Percentiles rank a stretch among this genome's conserved stretches.
These are phyloP conservation scores for Acrobasis consociella DNA, from an alignment of 2,888 invertebrate species.

Conservation along the genomic window DNA sequence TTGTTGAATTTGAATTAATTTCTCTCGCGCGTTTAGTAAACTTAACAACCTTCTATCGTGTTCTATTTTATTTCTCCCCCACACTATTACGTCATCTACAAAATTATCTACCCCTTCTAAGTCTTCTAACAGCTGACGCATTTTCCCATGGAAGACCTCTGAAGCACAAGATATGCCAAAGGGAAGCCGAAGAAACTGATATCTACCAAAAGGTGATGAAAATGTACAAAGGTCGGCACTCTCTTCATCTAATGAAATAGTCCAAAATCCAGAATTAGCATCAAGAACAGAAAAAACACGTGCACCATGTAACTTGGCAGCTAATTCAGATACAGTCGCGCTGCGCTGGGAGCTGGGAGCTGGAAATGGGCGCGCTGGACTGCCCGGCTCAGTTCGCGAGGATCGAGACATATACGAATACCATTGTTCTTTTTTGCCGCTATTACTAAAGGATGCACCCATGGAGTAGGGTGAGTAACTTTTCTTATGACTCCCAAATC, in stretches of 20 bases:
- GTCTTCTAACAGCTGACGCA: constrained; percentile 18
- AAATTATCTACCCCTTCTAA: constrained; percentile 3
- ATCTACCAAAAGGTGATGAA: not conserved
- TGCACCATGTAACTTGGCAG: too few species aligned
- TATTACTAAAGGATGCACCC: too few species aligned
- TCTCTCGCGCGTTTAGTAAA: constrained; percentile 1
- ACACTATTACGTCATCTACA: not conserved
- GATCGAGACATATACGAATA: too few species aligned
- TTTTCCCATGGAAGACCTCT: constrained; percentile 16
- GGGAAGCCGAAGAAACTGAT: not conserved
- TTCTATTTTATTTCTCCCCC: not conserved
- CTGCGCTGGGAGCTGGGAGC: too few species aligned
- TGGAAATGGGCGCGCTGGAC: too few species aligned
- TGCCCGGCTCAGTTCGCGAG: too few species aligned
- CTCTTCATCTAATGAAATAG: not conserved
- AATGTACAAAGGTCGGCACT: constrained; percentile 3
- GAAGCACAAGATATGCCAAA: constrained; percentile 7
- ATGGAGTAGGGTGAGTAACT: too few species aligned
- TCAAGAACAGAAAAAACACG: not conserved
- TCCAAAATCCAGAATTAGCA: not conserved
- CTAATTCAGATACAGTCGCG: too few species aligned
- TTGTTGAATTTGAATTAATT: not conserved
- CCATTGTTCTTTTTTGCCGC: too few species aligned
- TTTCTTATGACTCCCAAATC: too few species aligned
- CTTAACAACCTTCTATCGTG: not conserved